Evolutionary conservation across 1,140 invertebrate genomes (phyloP), one percentile per base, ranked within the genome.

Genomic region (Tetragonula clypearis): DNA sequence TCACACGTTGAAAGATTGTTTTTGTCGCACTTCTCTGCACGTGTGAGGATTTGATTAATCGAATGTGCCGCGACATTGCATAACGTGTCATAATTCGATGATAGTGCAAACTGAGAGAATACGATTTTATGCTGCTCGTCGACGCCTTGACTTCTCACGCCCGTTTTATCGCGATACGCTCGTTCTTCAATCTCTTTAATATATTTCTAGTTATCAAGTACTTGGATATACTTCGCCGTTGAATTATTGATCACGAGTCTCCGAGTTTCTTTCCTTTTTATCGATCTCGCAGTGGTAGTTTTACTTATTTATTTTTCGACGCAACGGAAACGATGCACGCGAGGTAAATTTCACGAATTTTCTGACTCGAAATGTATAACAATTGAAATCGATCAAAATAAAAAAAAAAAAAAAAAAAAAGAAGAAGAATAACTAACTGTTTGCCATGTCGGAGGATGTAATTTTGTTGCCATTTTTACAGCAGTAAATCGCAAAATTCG

Each of bases 401-500:
- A 1, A 69, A 35, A 2, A 35, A 35, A 0, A 35, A 35, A 35
- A 35, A 35, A 35, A 35, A 35, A 35, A 35, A 2, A 35, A 35
- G 2, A 35, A 35, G 1, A 30, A 30, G 30, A 35, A 21, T 23
- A 23, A n/a, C 23, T 62, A 62, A n/a, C 30, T n/a, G 60, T n/a
- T 62, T 62, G 12, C 8, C 41, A 2, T 62, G 23, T 14, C 23
- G 14, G 12, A 62, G 5, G 23, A 3, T n/a, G 3, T n/a, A n/a
- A 3, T n/a, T n/a, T n/a, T n/a, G n/a, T n/a, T n/a, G n/a, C n/a
- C 14, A 62, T 62, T 0, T 15, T 26, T 68, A 1, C 14, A 53
- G 14, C 49, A 21, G 26, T 58, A 26, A 26, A 76, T 71, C 75
- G 62, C 53, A 72, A 69, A 68, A 79, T 84, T 79, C 66, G 76